Conservation (phyloP, 2,888 invertebrate species). For the Ophion slaviceki region DNA sequence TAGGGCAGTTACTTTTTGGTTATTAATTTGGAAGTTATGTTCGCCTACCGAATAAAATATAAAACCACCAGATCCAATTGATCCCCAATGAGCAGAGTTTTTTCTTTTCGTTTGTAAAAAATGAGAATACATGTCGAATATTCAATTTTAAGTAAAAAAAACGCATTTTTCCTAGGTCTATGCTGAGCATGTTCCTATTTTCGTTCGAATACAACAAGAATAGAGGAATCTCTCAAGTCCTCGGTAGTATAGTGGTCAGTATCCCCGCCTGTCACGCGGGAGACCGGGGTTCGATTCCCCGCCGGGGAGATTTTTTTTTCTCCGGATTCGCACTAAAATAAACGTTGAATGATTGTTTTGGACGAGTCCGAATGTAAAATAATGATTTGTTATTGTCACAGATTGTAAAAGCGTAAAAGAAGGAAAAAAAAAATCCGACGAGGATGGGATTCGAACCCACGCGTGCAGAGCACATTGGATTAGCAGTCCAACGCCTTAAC, state of each 20-base stretch:
- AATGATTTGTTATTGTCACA: background rate
- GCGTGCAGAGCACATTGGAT: conserved; percentile 84
- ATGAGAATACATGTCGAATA: too few relatives aligned
- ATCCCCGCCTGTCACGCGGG: conserved; percentile 55
- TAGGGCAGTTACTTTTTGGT: too few relatives aligned
- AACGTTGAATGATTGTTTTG: too few relatives aligned
- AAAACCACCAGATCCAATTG: too few relatives aligned
- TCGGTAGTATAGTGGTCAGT: conserved; percentile 50
- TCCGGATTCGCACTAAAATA: background rate
- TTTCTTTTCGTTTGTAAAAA: too few relatives aligned
- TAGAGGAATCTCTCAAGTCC: background rate
- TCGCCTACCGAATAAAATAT: too few relatives aligned
- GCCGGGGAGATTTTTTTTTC: conserved; percentile 34
- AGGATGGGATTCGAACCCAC: conserved; percentile 84
- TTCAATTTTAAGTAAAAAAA: too few relatives aligned
- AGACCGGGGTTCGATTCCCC: conserved; percentile 54
- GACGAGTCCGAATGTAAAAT: background rate
- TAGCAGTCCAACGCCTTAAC: conserved; percentile 84
- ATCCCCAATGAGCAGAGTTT: too few relatives aligned
- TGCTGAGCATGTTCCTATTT: too few relatives aligned
- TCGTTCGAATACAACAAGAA: background rate
- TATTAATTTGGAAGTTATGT: too few relatives aligned
- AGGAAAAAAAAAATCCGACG: conserved; percentile 73
- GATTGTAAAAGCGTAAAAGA: background rate
- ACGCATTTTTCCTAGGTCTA: too few relatives aligned